phyloP scores from a whole-genome alignment of 2,888 invertebrate genomes.

The Eueremaeus valkanovi region DNA sequence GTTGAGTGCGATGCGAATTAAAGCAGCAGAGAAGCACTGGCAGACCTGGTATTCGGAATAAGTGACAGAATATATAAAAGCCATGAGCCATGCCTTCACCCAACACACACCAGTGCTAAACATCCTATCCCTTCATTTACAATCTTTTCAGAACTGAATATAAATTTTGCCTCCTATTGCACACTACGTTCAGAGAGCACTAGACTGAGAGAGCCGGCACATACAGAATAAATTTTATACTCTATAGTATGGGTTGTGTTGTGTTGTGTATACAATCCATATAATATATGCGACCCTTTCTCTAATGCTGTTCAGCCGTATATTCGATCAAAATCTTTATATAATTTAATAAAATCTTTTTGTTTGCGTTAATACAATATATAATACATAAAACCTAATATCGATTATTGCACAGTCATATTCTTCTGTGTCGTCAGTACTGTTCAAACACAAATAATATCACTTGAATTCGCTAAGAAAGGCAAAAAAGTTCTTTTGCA shows the following conservation, averaged over 20 bases:
- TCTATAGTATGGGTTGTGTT: neutral
- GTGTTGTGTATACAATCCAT: neutral
- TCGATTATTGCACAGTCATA: neutral
- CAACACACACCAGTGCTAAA: too few relatives aligned
- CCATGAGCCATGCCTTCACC: conserved; percentile 14
- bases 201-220: neutral
- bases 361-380: too few relatives aligned
- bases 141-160: conserved; percentile 22
- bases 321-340: neutral
- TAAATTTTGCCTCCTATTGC: conserved; percentile 14
- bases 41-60: neutral
- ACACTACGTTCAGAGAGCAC: neutral
- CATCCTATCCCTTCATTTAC: conserved; percentile 17
- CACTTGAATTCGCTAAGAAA: too few relatives aligned
- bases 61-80: conserved; percentile 15
- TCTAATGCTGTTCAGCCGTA: too few relatives aligned
- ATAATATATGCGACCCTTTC: conserved; percentile 25
- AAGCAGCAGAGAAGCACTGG: neutral
- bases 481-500: too few relatives aligned
- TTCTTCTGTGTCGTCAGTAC: too few relatives aligned
- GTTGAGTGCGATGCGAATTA: neutral
- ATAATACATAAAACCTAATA: neutral
- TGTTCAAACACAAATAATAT: too few relatives aligned
- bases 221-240: conserved; percentile 5
- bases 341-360: conserved; percentile 9